A percentile compares a stretch with the other conserved stretches of the same genome.
These are phyloP conservation scores for Lagodon rhomboides DNA, from an alignment of 2,797 vertebrate genomes.

Conservation along the genomic window DNA sequence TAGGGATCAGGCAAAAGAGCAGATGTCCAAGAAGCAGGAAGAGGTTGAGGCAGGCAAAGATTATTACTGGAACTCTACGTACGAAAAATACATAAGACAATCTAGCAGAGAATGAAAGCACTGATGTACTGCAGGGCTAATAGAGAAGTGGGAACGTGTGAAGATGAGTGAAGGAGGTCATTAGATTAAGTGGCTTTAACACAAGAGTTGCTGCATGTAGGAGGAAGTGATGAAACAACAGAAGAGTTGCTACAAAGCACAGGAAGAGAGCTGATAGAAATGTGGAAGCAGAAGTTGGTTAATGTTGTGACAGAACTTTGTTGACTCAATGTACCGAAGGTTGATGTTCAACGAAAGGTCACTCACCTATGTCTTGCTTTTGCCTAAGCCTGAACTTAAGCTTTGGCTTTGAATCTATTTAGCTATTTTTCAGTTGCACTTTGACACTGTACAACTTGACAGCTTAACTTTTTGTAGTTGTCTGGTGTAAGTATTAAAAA, in stretches of 20 bases:
- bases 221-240: neutral
- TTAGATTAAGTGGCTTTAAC: neutral
- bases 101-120: neutral
- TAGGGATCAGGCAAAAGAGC: no score
- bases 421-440: neutral
- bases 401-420: neutral
- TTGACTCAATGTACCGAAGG: neutral
- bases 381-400: neutral
- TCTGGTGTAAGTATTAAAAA: conserved; percentile 3
- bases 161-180: neutral
- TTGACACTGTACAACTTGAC: neutral
- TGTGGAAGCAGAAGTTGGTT: neutral
- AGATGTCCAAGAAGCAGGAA: neutral
- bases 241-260: neutral
- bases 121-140: neutral
- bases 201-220: neutral
- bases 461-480: neutral
- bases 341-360: conserved; percentile 14
- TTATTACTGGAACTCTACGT: neutral
- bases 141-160: neutral
- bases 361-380: neutral
- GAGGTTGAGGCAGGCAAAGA: neutral
- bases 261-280: conserved; percentile 1
- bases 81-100: neutral
- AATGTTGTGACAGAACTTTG: neutral